These are phyloP conservation scores for Nesospiza acunhae DNA, from an alignment of 2,113 vertebrate genomes.

Conservation along the genomic window DNA sequence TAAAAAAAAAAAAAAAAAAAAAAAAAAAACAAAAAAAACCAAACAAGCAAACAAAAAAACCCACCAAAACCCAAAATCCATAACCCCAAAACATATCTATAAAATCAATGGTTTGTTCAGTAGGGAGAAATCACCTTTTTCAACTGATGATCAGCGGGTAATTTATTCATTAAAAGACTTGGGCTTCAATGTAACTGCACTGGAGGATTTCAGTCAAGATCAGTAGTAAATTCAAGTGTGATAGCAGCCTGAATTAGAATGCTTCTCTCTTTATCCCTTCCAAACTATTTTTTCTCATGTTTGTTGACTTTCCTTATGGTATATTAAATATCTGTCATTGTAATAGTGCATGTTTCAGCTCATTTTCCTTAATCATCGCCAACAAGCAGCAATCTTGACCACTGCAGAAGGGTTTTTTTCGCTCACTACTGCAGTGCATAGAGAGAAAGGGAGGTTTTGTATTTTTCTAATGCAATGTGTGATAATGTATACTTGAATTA, in stretches of 20 bases:
- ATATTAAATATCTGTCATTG: not conserved
- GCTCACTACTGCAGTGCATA: not conserved
- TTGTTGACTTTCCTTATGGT: not conserved
- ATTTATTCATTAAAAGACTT: not conserved
- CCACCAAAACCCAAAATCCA: not conserved
- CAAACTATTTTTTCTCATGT: not conserved
- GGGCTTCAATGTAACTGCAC: accelerated
- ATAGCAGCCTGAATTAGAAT: not conserved
- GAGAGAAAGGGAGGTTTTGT: not conserved
- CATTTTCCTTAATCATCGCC: not conserved
- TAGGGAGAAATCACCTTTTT: not conserved
- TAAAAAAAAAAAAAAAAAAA: too few species aligned
- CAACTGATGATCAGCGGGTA: not conserved
- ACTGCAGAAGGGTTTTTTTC: not conserved
- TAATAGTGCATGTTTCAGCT: not conserved
- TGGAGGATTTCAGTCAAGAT: not conserved
- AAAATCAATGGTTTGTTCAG: not conserved
- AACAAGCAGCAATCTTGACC: not conserved
- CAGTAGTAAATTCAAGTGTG: not conserved
- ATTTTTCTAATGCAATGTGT: not conserved
- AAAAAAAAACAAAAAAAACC: too few species aligned
- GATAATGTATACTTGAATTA: not conserved
- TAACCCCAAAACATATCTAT: not conserved
- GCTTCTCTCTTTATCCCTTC: not conserved
- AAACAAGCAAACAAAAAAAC: too few species aligned